Evolutionary conservation across 2,888 invertebrate species (phyloP).

Genomic region (Platycheirus rosarum): DNA sequence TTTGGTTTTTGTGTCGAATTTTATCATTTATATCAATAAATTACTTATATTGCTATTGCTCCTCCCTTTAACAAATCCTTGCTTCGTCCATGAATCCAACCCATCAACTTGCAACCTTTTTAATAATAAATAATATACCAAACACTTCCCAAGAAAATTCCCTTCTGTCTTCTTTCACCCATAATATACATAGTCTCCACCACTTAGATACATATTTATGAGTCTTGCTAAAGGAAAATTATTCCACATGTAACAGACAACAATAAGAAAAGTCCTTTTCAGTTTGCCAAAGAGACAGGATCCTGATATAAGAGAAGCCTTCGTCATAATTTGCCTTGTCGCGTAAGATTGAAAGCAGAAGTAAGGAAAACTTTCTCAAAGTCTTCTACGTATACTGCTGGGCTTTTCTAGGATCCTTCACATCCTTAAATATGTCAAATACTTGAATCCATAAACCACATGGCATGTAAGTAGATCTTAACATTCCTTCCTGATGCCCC

Average conservation of each 20-base stretch:
- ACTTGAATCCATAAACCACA: slow-evolving; percentile 73
- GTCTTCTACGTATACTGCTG: slow-evolving; percentile 19
- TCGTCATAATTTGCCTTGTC: slow-evolving; percentile 72
- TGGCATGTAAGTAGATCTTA: slow-evolving; percentile 72
- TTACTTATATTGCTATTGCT: no score
- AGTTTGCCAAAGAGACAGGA: slow-evolving; percentile 20
- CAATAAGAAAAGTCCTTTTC: slow-evolving; percentile 60
- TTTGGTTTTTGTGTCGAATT: no score
- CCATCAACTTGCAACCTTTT: no score
- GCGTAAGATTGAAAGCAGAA: slow-evolving; percentile 67
- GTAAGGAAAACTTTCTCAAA: slow-evolving; percentile 54
- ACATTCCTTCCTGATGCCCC: slow-evolving; percentile 30
- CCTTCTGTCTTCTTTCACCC: no score
- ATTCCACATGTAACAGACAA: slow-evolving; percentile 46
- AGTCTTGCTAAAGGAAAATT: slow-evolving; percentile 40
- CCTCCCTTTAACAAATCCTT: no score
- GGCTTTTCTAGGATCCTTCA: slow-evolving; percentile 61
- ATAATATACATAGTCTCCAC: slow-evolving; percentile 16
- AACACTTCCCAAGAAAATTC: no score
- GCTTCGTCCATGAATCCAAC: no score
- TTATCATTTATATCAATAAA: no score
- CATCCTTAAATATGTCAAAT: slow-evolving; percentile 74
- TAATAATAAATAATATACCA: no score
- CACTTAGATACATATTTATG: slow-evolving; percentile 52
- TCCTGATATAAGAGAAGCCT: slow-evolving; percentile 60